Evolutionary conservation across 2,797 vertebrate species (phyloP).

Genomic region (Rachycentron canadum): DNA sequence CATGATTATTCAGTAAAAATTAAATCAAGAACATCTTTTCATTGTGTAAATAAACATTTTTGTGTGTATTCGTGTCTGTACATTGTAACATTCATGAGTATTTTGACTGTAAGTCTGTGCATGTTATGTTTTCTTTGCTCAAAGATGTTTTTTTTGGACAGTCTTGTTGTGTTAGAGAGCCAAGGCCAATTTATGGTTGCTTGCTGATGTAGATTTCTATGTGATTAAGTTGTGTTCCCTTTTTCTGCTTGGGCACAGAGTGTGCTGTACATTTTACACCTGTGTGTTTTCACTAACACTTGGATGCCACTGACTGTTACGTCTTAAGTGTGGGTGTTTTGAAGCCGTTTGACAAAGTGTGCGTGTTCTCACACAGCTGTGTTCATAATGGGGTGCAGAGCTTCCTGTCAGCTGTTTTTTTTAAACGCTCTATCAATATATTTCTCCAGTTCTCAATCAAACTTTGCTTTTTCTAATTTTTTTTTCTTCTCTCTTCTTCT

Average conservation of each 20-base stretch:
- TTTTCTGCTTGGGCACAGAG: slow-evolving; percentile 27
- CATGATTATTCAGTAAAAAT: not conserved
- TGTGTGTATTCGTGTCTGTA: not conserved
- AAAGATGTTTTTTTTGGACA: not conserved
- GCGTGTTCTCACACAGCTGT: slow-evolving; percentile 67
- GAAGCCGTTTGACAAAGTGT: slow-evolving; percentile 42
- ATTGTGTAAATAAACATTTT: not conserved
- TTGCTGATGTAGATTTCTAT: not conserved
- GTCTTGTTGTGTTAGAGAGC: slow-evolving; percentile 1
- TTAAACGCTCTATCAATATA: slow-evolving; percentile 31
- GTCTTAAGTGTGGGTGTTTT: slow-evolving; percentile 62
- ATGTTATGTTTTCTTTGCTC: not conserved
- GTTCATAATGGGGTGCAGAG: slow-evolving; percentile 39
- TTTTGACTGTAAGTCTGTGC: slow-evolving; percentile 10
- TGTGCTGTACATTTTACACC: slow-evolving; percentile 51
- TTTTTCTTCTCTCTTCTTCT: not conserved
- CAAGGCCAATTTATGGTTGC: slow-evolving; percentile 2
- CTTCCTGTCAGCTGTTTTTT: slow-evolving; percentile 81
- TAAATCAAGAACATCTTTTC: not conserved
- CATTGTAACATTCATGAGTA: not conserved
- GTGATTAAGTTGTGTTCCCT: slow-evolving; percentile 30
- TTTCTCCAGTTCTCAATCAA: slow-evolving; percentile 25
- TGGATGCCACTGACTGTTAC: slow-evolving; percentile 39
- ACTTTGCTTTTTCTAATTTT: slow-evolving; percentile 2
- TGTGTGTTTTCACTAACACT: slow-evolving; percentile 48